Percentiles rank a stretch among this genome's conserved stretches.
These are phyloP conservation scores for Ephialtes manifestator DNA, from an alignment of 2,888 invertebrate genomes.

Conservation along the genomic window DNA sequence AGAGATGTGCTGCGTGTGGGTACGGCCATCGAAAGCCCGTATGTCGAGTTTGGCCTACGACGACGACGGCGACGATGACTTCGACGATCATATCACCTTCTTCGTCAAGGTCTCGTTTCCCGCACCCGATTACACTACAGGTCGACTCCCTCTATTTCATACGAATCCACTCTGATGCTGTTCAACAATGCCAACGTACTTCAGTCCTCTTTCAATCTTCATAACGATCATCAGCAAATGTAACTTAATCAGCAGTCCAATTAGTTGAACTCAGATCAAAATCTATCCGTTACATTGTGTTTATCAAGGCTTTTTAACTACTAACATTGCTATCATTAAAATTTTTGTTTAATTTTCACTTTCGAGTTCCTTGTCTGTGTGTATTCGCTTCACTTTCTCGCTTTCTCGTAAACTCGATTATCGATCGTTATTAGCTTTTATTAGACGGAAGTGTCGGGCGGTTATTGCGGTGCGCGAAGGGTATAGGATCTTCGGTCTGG, in stretches of 20 bases:
- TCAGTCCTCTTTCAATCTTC: conserved; percentile 60
- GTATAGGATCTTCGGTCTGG: conserved; percentile 34
- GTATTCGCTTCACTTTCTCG: conserved; percentile 33
- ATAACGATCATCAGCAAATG: conserved; percentile 20
- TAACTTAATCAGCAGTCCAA: neutral
- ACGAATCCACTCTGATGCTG: conserved; percentile 37
- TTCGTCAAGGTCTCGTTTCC: conserved; percentile 79
- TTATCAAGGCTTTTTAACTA: neutral
- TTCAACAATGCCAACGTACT: conserved; percentile 1
- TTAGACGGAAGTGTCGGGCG: conserved; percentile 79
- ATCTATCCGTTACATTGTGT: neutral
- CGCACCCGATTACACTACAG: conserved; percentile 69
- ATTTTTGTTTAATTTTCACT: conserved; percentile 4
- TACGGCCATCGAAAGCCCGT: conserved; percentile 82
- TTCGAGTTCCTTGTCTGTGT: conserved; percentile 1
- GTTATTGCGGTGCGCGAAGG: conserved; percentile 55
- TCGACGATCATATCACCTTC: conserved; percentile 78
- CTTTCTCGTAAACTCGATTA: conserved; percentile 71
- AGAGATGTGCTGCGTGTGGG: conserved; percentile 49
- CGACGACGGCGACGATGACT: conserved; percentile 57
- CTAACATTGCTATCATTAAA: neutral
- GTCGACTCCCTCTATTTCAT: conserved; percentile 31
- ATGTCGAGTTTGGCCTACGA: conserved; percentile 75
- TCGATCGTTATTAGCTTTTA: conserved; percentile 83
- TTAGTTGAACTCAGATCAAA: neutral